Evolutionary conservation across 2,797 vertebrate genomes (phyloP), one percentile per base, ranked within the genome.

Genomic region (Glyptemys insculpta): DNA sequence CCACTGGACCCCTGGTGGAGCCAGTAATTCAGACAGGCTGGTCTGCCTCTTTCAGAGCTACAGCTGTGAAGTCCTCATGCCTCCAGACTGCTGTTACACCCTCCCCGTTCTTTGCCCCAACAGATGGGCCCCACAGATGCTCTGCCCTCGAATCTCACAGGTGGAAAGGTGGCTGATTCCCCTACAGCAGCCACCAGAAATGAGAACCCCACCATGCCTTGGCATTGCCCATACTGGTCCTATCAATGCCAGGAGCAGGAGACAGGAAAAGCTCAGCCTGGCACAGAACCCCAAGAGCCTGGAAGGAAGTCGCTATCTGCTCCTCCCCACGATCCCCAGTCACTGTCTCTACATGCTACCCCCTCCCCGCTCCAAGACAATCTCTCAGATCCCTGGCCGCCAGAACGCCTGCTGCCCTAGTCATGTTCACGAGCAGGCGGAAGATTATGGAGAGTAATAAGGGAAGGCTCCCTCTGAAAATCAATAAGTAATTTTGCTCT

Each of bases 401-500:
- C 29, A 0, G 0, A 50, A 44, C 2, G 85, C 19, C 8, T 37
- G 59, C 16, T 5, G 1, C 76, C 84, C 59, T 87, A n/a, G 31
- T 19, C 0, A 1, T 29, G 34, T 57, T 91, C 27, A 34, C 16
- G 41, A 56, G 23, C 54, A 23, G 49, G 84, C n/a, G 81, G 68
- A 29, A 83, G 15, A 54, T 76, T 27, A 34, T 0, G 11, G 16
- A 85, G 84, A 3, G 3, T 31, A 62, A 83, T 19, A 78, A 90
- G 34, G 44, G 47, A 37, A 1, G 4, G 15, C 34, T 93, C 37
- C 29, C 57, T 78, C 83, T 18, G 44, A 87, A 95, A 90, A n/a
- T 8, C 81, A 92, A 29, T 81, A 81, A 29, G 79, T 41, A 15
- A 79, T 14, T n/a, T 37, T 1, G 0, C 19, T 78, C 79, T 2